Evolutionary conservation across 2,888 invertebrate species (phyloP).

Genomic region (Sesamia inferens): DNA sequence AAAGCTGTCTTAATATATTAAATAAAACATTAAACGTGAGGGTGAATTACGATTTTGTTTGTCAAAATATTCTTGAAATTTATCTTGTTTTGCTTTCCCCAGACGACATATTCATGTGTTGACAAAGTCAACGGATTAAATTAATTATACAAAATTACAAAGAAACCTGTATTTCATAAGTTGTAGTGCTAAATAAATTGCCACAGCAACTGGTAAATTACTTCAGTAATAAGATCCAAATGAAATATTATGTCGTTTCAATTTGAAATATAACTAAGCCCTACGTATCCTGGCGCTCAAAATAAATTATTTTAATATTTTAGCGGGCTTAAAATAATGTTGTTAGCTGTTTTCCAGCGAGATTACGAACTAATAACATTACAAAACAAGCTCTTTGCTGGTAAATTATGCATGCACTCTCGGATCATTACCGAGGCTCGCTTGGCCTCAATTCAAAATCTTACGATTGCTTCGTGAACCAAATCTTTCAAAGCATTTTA

Average conservation of each 20-base stretch:
- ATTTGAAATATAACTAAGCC: constrained; percentile 68
- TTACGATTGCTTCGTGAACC: constrained; percentile 76
- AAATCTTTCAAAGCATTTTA: constrained; percentile 67
- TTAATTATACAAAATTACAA: background rate
- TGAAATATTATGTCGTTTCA: constrained; percentile 68
- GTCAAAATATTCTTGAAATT: constrained; percentile 29
- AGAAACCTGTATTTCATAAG: constrained; percentile 15
- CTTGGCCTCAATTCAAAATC: constrained; percentile 83
- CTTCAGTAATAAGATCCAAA: constrained; percentile 60
- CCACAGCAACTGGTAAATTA: constrained; percentile 52
- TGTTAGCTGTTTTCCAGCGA: constrained; percentile 87
- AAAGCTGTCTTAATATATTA: constrained; percentile 60
- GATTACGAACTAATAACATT: constrained; percentile 90
- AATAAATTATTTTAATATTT: constrained; percentile 89
- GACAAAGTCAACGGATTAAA: background rate
- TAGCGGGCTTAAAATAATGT: constrained; percentile 84
- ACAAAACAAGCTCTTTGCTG: constrained; percentile 88
- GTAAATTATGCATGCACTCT: constrained; percentile 89
- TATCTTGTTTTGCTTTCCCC: background rate
- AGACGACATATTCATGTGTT: constrained; percentile 6
- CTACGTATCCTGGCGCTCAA: constrained; percentile 74
- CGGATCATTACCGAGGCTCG: constrained; percentile 87
- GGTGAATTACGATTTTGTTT: constrained; percentile 24
- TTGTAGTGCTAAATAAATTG: constrained; percentile 52
- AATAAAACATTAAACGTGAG: constrained; percentile 48